phyloP scores from a whole-genome alignment of 92 coral and sea anemone genomes.

The Zoanthus sansibaricus region DNA sequence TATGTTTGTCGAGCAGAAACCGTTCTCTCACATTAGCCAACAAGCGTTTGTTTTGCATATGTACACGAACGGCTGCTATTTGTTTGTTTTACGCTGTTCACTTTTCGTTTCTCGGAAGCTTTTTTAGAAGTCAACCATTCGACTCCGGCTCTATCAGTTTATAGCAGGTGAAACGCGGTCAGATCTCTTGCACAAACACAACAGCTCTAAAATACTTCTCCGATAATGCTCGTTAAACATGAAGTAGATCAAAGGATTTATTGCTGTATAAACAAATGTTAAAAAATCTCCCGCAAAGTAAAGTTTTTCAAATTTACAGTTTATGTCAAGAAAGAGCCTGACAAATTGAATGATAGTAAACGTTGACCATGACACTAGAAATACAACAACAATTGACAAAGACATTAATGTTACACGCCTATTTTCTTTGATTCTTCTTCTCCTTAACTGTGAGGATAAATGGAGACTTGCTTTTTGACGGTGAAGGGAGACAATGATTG shows the following conservation, averaged over 20 bases:
- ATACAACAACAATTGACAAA: neutral
- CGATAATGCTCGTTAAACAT: neutral
- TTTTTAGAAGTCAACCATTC: neutral
- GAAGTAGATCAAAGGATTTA: conserved; percentile 5
- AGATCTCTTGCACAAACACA: neutral
- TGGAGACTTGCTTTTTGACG: neutral
- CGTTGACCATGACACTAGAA: neutral
- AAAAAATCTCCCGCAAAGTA: neutral
- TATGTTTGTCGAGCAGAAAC: no score
- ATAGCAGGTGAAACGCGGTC: neutral
- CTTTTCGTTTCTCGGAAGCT: no score
- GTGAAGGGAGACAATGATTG: neutral
- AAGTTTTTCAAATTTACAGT: neutral
- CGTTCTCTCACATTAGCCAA: no score
- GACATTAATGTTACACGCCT: neutral
- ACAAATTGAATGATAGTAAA: neutral
- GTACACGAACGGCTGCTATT: no score
- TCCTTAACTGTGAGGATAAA: neutral
- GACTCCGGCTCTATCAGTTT: neutral
- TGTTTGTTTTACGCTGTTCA: no score
- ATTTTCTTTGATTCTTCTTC: neutral
- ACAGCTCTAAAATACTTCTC: neutral
- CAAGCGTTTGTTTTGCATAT: no score
- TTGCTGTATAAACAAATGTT: neutral
- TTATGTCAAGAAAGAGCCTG: neutral